Evolutionary conservation across 2,113 vertebrate species (phyloP).

Genomic region (Gymnobelideus leadbeateri): DNA sequence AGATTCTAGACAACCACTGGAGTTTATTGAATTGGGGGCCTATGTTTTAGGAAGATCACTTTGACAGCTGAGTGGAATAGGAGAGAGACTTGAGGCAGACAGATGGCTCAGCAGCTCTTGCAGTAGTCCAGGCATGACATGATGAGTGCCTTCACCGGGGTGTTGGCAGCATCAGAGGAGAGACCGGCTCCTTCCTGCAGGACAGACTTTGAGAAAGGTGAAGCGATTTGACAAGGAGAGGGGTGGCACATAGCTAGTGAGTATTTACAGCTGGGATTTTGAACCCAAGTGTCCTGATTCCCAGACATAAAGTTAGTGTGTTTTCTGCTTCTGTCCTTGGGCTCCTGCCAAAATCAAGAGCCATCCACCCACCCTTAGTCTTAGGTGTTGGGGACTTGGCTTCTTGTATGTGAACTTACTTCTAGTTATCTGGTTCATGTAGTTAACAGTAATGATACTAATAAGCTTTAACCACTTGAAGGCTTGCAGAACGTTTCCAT

Average conservation of each 20-base stretch:
- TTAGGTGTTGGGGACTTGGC: neutral
- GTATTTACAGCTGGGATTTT: neutral
- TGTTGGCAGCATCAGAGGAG: neutral
- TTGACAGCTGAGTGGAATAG: neutral
- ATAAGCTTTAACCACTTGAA: neutral
- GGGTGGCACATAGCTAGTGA: too few relatives aligned
- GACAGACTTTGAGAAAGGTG: neutral
- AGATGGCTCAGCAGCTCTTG: neutral
- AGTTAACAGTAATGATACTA: neutral
- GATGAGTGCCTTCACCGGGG: neutral
- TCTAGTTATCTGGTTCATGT: neutral
- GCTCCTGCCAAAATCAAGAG: neutral
- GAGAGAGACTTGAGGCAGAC: neutral
- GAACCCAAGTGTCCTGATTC: neutral
- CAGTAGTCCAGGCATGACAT: neutral
- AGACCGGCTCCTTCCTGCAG: neutral
- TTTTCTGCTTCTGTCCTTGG: neutral
- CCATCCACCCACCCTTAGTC: neutral
- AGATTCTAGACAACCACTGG: neutral
- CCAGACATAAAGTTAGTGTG: neutral
- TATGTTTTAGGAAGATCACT: neutral
- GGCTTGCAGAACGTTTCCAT: neutral
- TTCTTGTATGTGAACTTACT: neutral
- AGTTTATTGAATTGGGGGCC: neutral
- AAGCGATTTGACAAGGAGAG: neutral